These are phyloP conservation scores for Spialia ferax DNA, from an alignment of 2,888 invertebrate genomes.

Conservation along the genomic window DNA sequence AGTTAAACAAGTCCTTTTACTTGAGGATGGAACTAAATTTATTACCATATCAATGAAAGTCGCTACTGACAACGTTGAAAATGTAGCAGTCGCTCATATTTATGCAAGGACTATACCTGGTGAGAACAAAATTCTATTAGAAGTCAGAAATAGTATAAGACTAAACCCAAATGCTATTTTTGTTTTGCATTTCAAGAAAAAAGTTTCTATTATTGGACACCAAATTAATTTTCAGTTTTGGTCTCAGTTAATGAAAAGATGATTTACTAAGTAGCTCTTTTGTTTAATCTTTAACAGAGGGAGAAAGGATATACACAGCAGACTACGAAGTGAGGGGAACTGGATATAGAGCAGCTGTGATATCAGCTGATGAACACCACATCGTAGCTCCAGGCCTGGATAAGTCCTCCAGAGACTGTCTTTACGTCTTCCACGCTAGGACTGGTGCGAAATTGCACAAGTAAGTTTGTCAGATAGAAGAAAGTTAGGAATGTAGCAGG, in stretches of 20 bases:
- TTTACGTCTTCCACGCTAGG: constrained; percentile 93
- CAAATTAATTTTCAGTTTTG: too few species aligned
- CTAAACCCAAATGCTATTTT: not conserved
- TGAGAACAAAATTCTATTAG: constrained; percentile 55
- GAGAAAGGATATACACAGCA: constrained; percentile 92
- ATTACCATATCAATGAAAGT: constrained; percentile 90
- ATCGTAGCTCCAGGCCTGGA: constrained; percentile 94
- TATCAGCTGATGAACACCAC: constrained; percentile 93
- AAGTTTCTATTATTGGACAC: too few species aligned
- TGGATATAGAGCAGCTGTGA: constrained; percentile 92
- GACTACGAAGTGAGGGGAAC: constrained; percentile 92
- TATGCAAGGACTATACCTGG: constrained; percentile 91
- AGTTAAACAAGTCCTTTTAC: constrained; percentile 91
- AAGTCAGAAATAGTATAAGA: not conserved
- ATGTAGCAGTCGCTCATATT: constrained; percentile 88
- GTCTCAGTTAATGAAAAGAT: too few species aligned
- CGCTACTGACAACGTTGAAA: constrained; percentile 87
- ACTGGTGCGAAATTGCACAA: constrained; percentile 89
- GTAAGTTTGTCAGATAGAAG: constrained; percentile 51
- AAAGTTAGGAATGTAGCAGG: not conserved
- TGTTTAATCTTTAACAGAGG: constrained; percentile 81
- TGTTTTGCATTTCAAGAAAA: too few species aligned
- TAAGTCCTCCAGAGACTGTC: constrained; percentile 92
- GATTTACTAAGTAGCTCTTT: too few species aligned
- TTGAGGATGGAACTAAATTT: constrained; percentile 91